A percentile compares a stretch with the other conserved stretches of the same genome.
phyloP scores from a whole-genome alignment of 1,140 invertebrate species.

The Tetragnatha versicolor region DNA sequence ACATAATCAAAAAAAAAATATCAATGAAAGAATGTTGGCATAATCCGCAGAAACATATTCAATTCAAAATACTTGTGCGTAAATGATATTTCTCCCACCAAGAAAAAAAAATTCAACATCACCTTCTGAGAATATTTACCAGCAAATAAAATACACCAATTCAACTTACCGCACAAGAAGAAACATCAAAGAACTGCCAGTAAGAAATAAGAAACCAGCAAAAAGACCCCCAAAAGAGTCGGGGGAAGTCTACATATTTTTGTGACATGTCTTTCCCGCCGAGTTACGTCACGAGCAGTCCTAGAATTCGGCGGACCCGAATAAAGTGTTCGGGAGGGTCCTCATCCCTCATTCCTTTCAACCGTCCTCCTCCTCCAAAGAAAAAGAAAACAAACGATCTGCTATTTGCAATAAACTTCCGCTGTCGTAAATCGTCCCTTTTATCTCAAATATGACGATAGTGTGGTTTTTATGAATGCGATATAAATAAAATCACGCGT shows the following conservation, averaged over 20 bases:
- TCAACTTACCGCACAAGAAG: background rate
- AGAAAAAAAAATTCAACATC: no score
- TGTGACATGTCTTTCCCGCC: constrained; percentile 13
- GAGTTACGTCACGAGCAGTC: constrained; percentile 12
- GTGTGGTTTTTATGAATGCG: no score
- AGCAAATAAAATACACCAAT: background rate
- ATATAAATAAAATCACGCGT: no score
- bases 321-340: no score
- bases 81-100: no score
- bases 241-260: constrained; percentile 3
- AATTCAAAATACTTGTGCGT: no score
- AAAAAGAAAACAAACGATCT: constrained; percentile 24
- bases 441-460: no score
- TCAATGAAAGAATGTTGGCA: no score
- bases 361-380: background rate
- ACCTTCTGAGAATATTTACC: no score
- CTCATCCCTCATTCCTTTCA: background rate
- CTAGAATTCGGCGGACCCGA: background rate
- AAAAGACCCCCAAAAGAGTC: constrained; percentile 7
- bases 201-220: background rate
- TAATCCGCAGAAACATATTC: no score
- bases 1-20: no score
- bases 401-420: background rate
- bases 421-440: background rate
- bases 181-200: background rate